Evolutionary conservation across 92 coral and sea anemone species (phyloP).

Genomic region (Hydrozoanthus gracilis): DNA sequence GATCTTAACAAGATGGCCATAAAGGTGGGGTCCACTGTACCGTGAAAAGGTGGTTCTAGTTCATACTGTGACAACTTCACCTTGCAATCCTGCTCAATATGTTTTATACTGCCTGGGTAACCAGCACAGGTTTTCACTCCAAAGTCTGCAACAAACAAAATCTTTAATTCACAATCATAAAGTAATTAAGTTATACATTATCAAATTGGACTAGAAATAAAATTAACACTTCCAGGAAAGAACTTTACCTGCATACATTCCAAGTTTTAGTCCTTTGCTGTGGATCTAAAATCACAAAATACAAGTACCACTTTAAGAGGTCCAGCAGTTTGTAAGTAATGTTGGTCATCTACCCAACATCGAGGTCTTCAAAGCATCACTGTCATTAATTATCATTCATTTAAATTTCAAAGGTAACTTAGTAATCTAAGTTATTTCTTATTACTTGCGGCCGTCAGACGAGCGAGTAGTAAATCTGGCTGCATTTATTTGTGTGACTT

Average conservation of each 20-base stretch:
- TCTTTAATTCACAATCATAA: background rate
- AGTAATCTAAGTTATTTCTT: too few relatives aligned
- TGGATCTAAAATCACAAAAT: slow-evolving; percentile 67
- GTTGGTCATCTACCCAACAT: too few relatives aligned
- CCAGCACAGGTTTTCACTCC: slow-evolving; percentile 93
- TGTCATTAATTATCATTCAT: too few relatives aligned
- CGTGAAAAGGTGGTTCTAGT: too few relatives aligned
- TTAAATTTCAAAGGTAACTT: too few relatives aligned
- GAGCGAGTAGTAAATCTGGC: too few relatives aligned
- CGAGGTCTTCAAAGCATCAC: too few relatives aligned
- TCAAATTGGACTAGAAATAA: background rate
- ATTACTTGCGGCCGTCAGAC: too few relatives aligned
- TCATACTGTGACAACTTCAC: slow-evolving; percentile 10
- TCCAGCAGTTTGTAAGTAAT: too few relatives aligned
- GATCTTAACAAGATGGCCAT: too few relatives aligned
- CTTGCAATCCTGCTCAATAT: slow-evolving; percentile 92
- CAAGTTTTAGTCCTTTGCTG: slow-evolving; percentile 84
- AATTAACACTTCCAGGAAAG: background rate
- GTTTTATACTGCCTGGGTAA: slow-evolving; percentile 92
- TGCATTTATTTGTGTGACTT: too few relatives aligned
- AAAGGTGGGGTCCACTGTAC: too few relatives aligned
- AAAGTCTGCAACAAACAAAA: slow-evolving; percentile 64
- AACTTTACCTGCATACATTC: slow-evolving; percentile 89
- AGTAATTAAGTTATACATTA: background rate
- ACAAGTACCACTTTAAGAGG: background rate